Percentiles rank a stretch among this genome's conserved stretches.
Conservation (phyloP, 2,888 invertebrate genomes). For the Tortrix viridana region DNA sequence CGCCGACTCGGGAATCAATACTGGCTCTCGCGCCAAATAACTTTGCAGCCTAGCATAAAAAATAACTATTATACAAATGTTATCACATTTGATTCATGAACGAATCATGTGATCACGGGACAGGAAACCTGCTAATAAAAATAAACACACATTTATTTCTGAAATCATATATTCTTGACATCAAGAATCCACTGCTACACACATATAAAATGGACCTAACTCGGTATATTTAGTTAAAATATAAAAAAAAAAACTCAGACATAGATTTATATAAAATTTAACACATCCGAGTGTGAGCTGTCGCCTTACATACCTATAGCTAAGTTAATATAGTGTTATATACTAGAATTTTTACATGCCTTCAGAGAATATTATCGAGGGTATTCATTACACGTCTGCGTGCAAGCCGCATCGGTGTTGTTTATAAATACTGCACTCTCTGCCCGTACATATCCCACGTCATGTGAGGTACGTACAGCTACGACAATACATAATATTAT, state of each 20-base stretch:
- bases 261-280: slow-evolving; percentile 28
- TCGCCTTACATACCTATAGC: slow-evolving; percentile 1
- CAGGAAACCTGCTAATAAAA: background rate
- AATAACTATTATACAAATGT: too few relatives aligned
- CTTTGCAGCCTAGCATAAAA: too few relatives aligned
- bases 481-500: too few relatives aligned
- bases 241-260: slow-evolving; percentile 26
- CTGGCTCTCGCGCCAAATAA: too few relatives aligned
- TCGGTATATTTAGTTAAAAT: slow-evolving; percentile 31
- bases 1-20: too few relatives aligned
- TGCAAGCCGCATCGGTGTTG: too few relatives aligned
- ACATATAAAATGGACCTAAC: slow-evolving; percentile 32
- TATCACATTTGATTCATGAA: too few relatives aligned
- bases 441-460: too few relatives aligned
- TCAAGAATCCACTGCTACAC: slow-evolving; percentile 32
- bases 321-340: slow-evolving; percentile 2
- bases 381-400: background rate
- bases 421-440: too few relatives aligned
- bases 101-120: too few relatives aligned
- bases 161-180: slow-evolving; percentile 32
- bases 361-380: background rate
- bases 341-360: slow-evolving; percentile 24
- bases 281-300: slow-evolving; percentile 21
- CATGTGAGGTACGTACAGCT: too few relatives aligned
- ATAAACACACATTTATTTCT: slow-evolving; percentile 16